Percentiles rank a stretch among this genome's conserved stretches.
phyloP scores from a whole-genome alignment of 2,888 invertebrate species.

The Sarcophaga subvicina region DNA sequence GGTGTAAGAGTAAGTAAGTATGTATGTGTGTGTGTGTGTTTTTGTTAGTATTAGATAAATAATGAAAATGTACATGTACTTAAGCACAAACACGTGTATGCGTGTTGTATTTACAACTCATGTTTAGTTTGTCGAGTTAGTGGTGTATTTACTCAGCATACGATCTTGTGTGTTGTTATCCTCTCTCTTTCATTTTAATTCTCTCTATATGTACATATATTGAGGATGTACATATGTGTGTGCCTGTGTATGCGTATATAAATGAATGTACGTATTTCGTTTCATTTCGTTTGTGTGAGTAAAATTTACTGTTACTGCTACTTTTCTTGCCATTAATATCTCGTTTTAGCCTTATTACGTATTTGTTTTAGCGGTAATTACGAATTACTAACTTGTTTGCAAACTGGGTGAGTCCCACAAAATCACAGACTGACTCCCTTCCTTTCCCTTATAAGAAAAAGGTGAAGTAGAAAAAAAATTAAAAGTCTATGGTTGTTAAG shows the following conservation, averaged over 20 bases:
- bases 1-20: background rate
- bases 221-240: background rate
- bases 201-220: background rate
- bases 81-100: background rate
- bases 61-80: background rate
- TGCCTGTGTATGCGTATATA: conserved; percentile 2
- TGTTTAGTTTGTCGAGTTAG: background rate
- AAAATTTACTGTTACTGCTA: conserved; percentile 45
- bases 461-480: background rate
- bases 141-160: conserved; percentile 46
- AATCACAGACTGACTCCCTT: background rate
- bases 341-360: conserved; percentile 79
- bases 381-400: conserved; percentile 72
- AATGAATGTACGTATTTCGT: conserved; percentile 23
- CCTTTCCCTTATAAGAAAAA: background rate
- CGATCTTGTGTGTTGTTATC: conserved; percentile 47
- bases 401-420: conserved; percentile 36
- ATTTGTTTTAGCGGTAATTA: conserved; percentile 80
- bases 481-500: background rate
- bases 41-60: background rate
- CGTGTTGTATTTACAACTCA: background rate
- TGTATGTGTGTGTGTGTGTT: background rate
- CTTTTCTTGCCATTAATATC: conserved; percentile 76
- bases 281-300: conserved; percentile 37
- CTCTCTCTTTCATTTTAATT: background rate